Evolutionary conservation across 2,797 vertebrate species (phyloP), one percentile per base, ranked within the genome.

Genomic region (Lacerta viridis): DNA sequence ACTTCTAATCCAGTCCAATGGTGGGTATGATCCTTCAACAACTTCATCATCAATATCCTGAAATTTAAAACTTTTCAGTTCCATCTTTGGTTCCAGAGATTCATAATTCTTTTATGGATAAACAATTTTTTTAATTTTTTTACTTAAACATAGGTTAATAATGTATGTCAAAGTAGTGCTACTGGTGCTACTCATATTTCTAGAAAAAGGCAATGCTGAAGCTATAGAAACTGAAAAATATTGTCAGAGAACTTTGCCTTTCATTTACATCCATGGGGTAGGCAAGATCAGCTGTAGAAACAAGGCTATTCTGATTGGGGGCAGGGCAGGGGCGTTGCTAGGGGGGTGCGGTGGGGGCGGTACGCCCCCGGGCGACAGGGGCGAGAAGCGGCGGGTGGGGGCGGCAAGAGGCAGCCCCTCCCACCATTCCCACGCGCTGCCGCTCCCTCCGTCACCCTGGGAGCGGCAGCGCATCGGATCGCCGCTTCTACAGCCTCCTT

Each of bases 1-100:
- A 61, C 80, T 87, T 46, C 85, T 71, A 66, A 50, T 72, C 91
- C 83, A 93, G 20, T 72, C 88, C 33, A 33, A 25, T 81, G 87
- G 78, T 80, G 84, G 81, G 29, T 61, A 79, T 75, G 71, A 72
- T 27, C 61, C 36, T 69, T 86, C 89, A 75, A 75, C 20, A 36
- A 78, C 15, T 76, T 74, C 71, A 77, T 68, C 84, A 64, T 87
- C 66, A 43, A 78, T 50, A 68, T 91, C 90, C 59, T 88, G 68
- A n/a, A 75, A 85, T 71, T 41, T 74, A 87, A 43, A 74, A 59
- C 1, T 25, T 18, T 7, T 69, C 61, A 79, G 39, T 69, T 7
- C 25, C 46, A 25, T 55, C 8, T 80, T 36, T 80, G 5, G n/a
- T 29, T 79, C 64, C 27, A 39, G 27, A 23, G 29, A 66, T 43